A percentile compares a stretch with the other conserved stretches of the same genome.
Evolutionary conservation across 2,888 invertebrate genomes (phyloP).

Genomic region (Mimachlamys varia): DNA sequence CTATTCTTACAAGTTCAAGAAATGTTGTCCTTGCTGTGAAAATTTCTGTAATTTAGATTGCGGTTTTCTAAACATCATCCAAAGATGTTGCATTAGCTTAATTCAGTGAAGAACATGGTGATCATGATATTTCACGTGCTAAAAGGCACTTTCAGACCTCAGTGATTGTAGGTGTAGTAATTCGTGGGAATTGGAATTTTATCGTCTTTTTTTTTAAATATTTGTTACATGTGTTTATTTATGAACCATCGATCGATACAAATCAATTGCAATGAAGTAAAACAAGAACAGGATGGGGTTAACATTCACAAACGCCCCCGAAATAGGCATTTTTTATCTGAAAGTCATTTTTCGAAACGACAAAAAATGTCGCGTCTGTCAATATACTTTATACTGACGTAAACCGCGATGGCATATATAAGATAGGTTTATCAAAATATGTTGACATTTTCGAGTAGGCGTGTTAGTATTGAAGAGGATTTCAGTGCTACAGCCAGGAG

Average conservation of each 20-base stretch:
- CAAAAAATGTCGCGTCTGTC: background rate
- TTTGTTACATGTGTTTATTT: background rate
- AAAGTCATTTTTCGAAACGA: background rate
- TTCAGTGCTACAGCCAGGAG: too few relatives aligned
- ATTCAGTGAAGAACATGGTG: too few relatives aligned
- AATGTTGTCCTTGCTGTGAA: too few relatives aligned
- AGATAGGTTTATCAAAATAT: background rate
- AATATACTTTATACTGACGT: background rate
- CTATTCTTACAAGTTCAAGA: too few relatives aligned
- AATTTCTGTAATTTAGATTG: too few relatives aligned
- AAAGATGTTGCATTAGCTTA: too few relatives aligned
- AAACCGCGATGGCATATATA: background rate
- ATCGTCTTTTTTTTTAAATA: too few relatives aligned
- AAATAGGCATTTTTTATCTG: background rate
- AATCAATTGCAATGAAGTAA: background rate
- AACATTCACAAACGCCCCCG: background rate
- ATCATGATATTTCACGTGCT: too few relatives aligned
- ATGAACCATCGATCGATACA: background rate
- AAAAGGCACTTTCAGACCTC: too few relatives aligned
- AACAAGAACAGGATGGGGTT: background rate
- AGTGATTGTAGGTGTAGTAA: too few relatives aligned
- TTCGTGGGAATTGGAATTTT: too few relatives aligned
- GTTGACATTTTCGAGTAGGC: background rate
- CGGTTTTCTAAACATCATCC: too few relatives aligned
- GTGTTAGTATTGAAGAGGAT: background rate